A percentile compares a stretch with the other conserved stretches of the same genome.
phyloP scores from a whole-genome alignment of 2,113 vertebrate genomes.

The Girardinichthys multiradiatus region DNA sequence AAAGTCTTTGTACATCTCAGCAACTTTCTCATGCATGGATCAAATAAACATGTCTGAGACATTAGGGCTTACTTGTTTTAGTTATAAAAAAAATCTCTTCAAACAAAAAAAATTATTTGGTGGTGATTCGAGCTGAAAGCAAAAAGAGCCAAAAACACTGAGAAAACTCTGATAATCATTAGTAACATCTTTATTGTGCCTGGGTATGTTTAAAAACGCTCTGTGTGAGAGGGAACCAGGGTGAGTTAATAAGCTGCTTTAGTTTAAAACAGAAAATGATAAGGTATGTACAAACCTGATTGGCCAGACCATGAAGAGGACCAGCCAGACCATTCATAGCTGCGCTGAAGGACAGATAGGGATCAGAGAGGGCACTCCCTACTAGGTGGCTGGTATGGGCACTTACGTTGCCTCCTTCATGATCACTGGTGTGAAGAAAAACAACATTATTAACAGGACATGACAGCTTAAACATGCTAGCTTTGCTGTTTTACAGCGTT shows the following conservation, averaged over 20 bases:
- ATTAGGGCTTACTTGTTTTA: too few species aligned
- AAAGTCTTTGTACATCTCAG: too few species aligned
- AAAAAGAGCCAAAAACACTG: too few species aligned
- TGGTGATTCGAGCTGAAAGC: too few species aligned
- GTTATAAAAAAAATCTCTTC: too few species aligned
- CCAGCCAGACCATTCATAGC: constrained; percentile 96
- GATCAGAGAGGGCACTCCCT: constrained; percentile 93
- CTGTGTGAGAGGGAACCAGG: not conserved
- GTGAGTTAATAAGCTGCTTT: not conserved
- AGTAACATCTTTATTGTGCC: too few species aligned
- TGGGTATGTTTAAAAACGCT: too few species aligned
- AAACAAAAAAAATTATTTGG: too few species aligned
- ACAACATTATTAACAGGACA: not conserved
- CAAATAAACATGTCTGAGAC: too few species aligned
- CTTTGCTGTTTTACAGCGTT: too few species aligned
- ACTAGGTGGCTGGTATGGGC: constrained; percentile 95
- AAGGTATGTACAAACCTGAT: constrained; percentile 85
- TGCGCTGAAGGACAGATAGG: constrained; percentile 93
- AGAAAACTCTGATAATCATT: too few species aligned
- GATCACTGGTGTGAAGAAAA: constrained; percentile 82
- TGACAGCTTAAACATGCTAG: not conserved
- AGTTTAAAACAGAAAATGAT: not conserved
- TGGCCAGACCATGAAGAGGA: constrained; percentile 94
- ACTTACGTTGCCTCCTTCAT: constrained; percentile 96
- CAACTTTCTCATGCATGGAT: too few species aligned